Evolutionary conservation across 2,113 vertebrate species (phyloP), one percentile per base, ranked within the genome.

Genomic region (Leptosomus discolor): DNA sequence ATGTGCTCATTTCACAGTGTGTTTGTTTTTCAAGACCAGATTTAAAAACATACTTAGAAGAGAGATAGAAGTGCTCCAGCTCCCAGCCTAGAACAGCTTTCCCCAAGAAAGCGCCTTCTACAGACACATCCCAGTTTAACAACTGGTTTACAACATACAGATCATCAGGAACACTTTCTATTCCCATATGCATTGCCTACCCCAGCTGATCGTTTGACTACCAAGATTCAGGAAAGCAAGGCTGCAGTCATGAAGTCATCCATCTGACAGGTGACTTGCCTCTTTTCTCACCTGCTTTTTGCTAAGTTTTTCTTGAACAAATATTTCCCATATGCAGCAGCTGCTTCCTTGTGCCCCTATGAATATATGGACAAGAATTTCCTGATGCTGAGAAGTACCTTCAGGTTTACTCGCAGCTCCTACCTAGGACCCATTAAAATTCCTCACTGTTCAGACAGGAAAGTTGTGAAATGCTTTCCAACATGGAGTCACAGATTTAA

Each of bases 311-410:
- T 95, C 51, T 95, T 75, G 79, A 92, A 94, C 34, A 89, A 65
- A 9, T 94, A 81, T 84, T 94, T 91, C 43, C 64, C 79, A 45
- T 88, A 87, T 36, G 68, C 71, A 95, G 30, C 43, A 94, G 74
- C 63, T 96, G 41, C 61, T 97, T 76, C 48, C 74, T 67, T 88
- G 24, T 83, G 36, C 17, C 75, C 65, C 71, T 76, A 9, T 85
- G 84, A 97, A 84, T 96, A 86, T 37, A 92, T 14, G 43, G 94
- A 70, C 51, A 94, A 92, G 89, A 90, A 91, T 60, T 91, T 79
- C 86, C 43, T 63, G 22, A 91, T 82, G 76, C 50, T 90, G 89
- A 87, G 88, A 96, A 95, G 36, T 41, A 86, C 24, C 58, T 89
- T 82, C 75, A 21, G 56, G 20, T 97, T 96, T 94, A 70, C 46